Base-by-base conservation (phyloP, 2,113 vertebrate genomes). In the Chloroceryle aenea region DNA sequence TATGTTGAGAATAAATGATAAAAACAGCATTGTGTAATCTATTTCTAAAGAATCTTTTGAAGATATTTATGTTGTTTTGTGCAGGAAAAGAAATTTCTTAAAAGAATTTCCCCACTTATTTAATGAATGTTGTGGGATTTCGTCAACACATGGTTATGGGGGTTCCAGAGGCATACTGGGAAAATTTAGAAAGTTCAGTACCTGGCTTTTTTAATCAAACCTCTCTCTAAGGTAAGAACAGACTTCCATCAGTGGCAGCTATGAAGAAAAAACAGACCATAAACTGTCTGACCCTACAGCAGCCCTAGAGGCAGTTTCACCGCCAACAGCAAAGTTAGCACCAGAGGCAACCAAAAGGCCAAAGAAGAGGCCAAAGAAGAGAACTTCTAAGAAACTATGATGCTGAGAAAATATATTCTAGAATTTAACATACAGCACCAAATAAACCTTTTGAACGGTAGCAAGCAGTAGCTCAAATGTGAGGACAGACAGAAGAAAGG, bases 221-320 rank as follows among this genome's bases (percentile, higher is more conserved):
- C 56, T 89, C 77, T 96, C 85, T 94, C 26, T 6, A 88, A 95
- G 75, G 64, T 87, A 90, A 96, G 93, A 92, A 93, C 95, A 94
- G 81, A 88, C 95, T 74, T 94, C 90, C 89, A 64, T 95, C 97
- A 95, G 50, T 97, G 93, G 96, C 86, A 96, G 45, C 88, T 97
- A 40, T 29, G 87, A 97, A 96, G 61, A 43, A 91, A 96, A 97
- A 96, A 77, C 79, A 95, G 81, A 63, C 94, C 95, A 85, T 94
- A 96, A 96, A 63, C 85, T 9, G 30, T 32, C 77, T 97, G 96
- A 97, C 92, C 97, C 96, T 94, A 76, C 87, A 92, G 96, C 96
- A 97, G 91, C 97, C 97, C 93, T 85, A 97, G 88, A 96, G 96
- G 94, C 93, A 97, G 88, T 94, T 96, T 88, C 83, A 85, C 68